A percentile compares a stretch with the other conserved stretches of the same genome.
These are phyloP conservation scores for Acomys russatus DNA, from an alignment of 2,797 vertebrate species.

Conservation along the genomic window DNA sequence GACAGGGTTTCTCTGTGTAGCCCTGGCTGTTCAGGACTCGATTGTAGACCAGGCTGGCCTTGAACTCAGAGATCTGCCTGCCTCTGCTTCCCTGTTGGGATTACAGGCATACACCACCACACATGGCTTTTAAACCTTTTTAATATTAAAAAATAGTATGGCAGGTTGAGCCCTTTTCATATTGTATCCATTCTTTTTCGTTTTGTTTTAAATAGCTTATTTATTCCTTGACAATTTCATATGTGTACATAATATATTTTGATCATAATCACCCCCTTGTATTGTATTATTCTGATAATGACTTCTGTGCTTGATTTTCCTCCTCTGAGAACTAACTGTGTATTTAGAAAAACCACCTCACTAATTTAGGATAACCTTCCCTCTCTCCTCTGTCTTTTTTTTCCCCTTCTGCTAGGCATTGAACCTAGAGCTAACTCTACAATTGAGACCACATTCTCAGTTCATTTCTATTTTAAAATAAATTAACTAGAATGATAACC, in stretches of 20 bases:
- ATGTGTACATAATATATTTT: neutral
- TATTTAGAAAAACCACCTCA: neutral
- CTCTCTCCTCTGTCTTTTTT: neutral
- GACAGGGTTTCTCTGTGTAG: too few relatives aligned
- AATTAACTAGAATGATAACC: neutral
- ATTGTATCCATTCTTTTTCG: neutral
- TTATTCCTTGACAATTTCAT: neutral
- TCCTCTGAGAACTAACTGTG: neutral
- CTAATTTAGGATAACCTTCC: conserved; percentile 17
- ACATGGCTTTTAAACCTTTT: neutral
- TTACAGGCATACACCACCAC: too few relatives aligned
- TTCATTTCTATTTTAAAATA: neutral
- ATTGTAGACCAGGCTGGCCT: too few relatives aligned
- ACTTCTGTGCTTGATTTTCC: neutral
- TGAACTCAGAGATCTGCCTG: too few relatives aligned
- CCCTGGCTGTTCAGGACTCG: too few relatives aligned
- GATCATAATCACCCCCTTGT: neutral
- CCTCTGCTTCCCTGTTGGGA: too few relatives aligned
- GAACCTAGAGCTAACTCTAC: neutral
- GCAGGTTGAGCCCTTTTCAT: neutral
- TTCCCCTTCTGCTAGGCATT: neutral
- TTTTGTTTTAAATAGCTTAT: neutral
- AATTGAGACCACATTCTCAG: neutral
- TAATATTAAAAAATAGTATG: neutral
- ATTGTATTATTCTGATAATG: neutral